Evolutionary conservation across 2,888 invertebrate species (phyloP).

Genomic region (Nephrotoma guestfalica): DNA sequence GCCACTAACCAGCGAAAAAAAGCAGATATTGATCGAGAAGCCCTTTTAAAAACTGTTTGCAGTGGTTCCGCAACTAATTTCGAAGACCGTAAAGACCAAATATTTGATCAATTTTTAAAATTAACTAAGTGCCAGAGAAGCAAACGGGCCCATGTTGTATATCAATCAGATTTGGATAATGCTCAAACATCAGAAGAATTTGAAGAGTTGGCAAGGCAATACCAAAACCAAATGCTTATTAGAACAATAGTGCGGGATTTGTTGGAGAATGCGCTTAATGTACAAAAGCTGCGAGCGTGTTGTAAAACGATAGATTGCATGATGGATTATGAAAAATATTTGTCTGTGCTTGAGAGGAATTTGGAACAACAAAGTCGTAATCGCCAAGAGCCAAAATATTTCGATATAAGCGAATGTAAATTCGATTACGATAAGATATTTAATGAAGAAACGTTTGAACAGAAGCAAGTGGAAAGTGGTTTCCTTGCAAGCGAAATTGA

Average conservation of each 20-base stretch:
- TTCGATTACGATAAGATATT: slow-evolving; percentile 20
- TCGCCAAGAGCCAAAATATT: slow-evolving; percentile 6
- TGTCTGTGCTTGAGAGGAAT: background rate
- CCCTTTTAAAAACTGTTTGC: slow-evolving; percentile 2
- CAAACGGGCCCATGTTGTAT: background rate
- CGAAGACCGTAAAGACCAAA: background rate
- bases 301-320: slow-evolving; percentile 4
- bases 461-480: slow-evolving; percentile 8
- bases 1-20: background rate
- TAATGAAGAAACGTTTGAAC: slow-evolving; percentile 9
- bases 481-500: slow-evolving; percentile 8
- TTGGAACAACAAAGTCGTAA: background rate
- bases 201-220: background rate
- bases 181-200: slow-evolving; percentile 8
- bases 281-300: slow-evolving; percentile 3
- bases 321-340: slow-evolving; percentile 1
- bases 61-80: background rate
- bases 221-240: slow-evolving; percentile 7
- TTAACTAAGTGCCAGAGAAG: background rate
- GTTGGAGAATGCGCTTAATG: background rate
- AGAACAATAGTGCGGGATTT: slow-evolving; percentile 8
- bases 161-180: slow-evolving; percentile 8
- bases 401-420: slow-evolving; percentile 11
- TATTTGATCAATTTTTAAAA: background rate
- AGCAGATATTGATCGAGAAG: slow-evolving; percentile 9